Evolutionary conservation across 2,797 vertebrate genomes (phyloP).

Genomic region (Microctenopoma lineatum): DNA sequence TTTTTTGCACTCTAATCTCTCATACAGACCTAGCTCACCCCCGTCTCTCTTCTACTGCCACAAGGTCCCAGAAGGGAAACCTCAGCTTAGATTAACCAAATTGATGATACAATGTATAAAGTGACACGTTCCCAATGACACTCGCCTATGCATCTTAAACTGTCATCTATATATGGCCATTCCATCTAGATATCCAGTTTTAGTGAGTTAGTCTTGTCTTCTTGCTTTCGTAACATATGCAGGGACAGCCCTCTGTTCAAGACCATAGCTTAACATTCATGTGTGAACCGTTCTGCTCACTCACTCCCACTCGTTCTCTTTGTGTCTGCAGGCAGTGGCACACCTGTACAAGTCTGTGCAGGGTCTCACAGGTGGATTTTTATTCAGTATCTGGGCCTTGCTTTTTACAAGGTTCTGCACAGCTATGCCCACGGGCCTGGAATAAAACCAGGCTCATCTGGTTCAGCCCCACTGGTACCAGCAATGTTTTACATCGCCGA

Average conservation of each 20-base stretch:
- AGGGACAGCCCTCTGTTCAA: slow-evolving; percentile 39
- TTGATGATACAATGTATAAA: slow-evolving; percentile 57
- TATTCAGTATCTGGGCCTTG: slow-evolving; percentile 72
- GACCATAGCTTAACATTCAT: slow-evolving; percentile 61
- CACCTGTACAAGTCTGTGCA: slow-evolving; percentile 69
- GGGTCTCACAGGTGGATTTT: slow-evolving; percentile 78
- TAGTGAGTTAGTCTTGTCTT: slow-evolving; percentile 45
- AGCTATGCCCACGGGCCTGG: slow-evolving; percentile 41
- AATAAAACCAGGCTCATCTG: slow-evolving; percentile 68
- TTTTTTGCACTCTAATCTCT: slow-evolving; percentile 60
- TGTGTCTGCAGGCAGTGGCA: slow-evolving; percentile 58
- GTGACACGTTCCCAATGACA: slow-evolving; percentile 58
- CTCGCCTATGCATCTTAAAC: slow-evolving; percentile 46
- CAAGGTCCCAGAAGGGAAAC: slow-evolving; percentile 53
- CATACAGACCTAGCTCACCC: slow-evolving; percentile 34
- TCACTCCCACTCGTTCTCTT: slow-evolving; percentile 36
- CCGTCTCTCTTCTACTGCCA: slow-evolving; percentile 34
- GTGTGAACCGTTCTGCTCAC: slow-evolving; percentile 14
- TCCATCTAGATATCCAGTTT: slow-evolving; percentile 48
- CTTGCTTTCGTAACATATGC: slow-evolving; percentile 23
- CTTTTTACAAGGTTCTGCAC: slow-evolving; percentile 42
- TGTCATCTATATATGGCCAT: slow-evolving; percentile 14
- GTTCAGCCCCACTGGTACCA: slow-evolving; percentile 43
- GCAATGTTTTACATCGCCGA: slow-evolving; percentile 43
- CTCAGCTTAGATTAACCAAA: slow-evolving; percentile 67